phyloP scores from a whole-genome alignment of 2,797 vertebrate species.

The Lates japonicus region DNA sequence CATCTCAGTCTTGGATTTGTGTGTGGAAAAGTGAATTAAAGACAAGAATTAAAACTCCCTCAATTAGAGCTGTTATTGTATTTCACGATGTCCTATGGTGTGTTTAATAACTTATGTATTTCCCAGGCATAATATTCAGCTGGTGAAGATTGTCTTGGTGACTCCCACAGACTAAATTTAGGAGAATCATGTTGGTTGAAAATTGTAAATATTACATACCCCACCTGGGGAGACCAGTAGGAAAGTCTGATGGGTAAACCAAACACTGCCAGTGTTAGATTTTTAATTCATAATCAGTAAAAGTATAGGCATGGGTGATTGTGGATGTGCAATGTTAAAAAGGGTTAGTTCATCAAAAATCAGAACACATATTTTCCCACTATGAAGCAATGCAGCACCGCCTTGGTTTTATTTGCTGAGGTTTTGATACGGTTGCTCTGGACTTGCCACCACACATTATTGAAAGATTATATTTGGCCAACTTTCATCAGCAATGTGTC shows the following conservation, averaged over 20 bases:
- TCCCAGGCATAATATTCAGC: conserved; percentile 68
- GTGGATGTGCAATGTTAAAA: background rate
- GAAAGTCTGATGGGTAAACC: conserved; percentile 10
- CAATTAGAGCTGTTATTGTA: conserved; percentile 66
- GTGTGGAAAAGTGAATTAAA: conserved; percentile 68
- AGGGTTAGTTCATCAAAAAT: background rate
- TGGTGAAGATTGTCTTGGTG: conserved; percentile 46
- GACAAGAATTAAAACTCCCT: conserved; percentile 70
- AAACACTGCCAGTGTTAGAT: conserved; percentile 12
- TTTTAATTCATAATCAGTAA: conserved; percentile 21
- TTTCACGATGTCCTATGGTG: conserved; percentile 62
- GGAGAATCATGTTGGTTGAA: conserved; percentile 45
- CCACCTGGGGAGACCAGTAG: background rate
- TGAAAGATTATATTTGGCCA: conserved; percentile 28
- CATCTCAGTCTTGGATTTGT: conserved; percentile 60
- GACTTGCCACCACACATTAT: background rate
- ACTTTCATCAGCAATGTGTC: conserved; percentile 16
- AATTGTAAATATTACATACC: conserved; percentile 50
- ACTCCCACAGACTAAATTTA: conserved; percentile 48
- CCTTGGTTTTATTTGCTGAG: conserved; percentile 30
- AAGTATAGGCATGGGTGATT: background rate
- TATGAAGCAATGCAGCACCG: background rate
- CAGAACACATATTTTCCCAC: background rate
- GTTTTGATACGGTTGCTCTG: conserved; percentile 16
- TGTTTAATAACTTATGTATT: conserved; percentile 70